A percentile compares a stretch with the other conserved stretches of the same genome.
phyloP scores from a whole-genome alignment of 2,113 vertebrate species.

The Bagarius yarrelli region DNA sequence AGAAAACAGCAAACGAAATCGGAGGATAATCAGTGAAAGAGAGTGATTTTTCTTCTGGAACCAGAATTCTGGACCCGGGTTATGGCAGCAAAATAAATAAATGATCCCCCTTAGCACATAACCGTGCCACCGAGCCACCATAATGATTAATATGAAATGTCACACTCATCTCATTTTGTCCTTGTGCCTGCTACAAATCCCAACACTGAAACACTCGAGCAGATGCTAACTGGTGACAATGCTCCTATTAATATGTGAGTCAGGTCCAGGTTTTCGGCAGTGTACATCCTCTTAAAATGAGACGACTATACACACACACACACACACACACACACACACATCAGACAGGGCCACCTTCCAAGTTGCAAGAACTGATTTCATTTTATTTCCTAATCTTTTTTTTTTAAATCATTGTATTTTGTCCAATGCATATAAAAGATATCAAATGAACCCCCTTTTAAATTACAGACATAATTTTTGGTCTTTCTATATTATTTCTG shows the following conservation, averaged over 20 bases:
- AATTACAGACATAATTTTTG: no score
- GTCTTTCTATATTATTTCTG: not conserved
- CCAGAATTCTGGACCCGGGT: not conserved
- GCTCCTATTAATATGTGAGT: not conserved
- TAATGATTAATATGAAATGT: not conserved
- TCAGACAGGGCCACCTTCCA: no score
- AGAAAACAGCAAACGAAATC: not conserved
- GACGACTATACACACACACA: no score
- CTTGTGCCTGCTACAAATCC: slow-evolving; percentile 11
- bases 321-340: no score
- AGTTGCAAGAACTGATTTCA: no score
- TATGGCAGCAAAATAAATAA: not conserved
- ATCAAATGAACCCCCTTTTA: no score
- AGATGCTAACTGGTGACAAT: not conserved
- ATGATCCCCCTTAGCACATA: not conserved
- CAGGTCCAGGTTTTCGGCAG: not conserved
- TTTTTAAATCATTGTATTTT: no score
- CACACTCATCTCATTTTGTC: slow-evolving; percentile 13
- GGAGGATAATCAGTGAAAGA: not conserved
- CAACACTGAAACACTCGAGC: not conserved
- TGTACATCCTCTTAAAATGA: not conserved
- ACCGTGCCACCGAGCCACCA: not conserved
- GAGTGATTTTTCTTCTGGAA: not conserved
- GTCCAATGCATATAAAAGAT: no score
- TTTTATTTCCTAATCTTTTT: no score